phyloP scores from a whole-genome alignment of 2,797 vertebrate genomes.

The Cynodonichthys magdalenae region DNA sequence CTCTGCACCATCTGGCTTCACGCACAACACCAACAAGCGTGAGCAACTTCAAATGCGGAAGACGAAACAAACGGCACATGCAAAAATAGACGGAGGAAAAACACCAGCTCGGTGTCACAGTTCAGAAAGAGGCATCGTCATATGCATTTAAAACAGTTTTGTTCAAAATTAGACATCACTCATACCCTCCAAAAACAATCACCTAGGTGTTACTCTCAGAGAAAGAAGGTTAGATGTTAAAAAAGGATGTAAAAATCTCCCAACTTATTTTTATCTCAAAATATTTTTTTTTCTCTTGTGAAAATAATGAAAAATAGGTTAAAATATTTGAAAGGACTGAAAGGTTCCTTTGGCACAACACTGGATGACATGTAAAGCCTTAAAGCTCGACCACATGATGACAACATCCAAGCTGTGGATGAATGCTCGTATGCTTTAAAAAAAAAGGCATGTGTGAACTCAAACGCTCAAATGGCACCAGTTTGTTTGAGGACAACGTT shows the following conservation, averaged over 20 bases:
- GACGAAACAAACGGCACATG: constrained; percentile 41
- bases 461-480: constrained; percentile 10
- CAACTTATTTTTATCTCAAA: constrained; percentile 32
- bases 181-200: neutral
- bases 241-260: constrained; percentile 12
- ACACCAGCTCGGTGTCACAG: neutral
- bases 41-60: constrained; percentile 17
- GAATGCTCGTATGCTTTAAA: constrained; percentile 21
- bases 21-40: constrained; percentile 10
- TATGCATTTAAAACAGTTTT: constrained; percentile 28
- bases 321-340: constrained; percentile 22
- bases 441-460: constrained; percentile 17
- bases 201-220: constrained; percentile 29
- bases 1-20: constrained; percentile 34
- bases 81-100: constrained; percentile 42
- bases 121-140: constrained; percentile 22
- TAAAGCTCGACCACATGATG: constrained; percentile 20
- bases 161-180: constrained; percentile 44
- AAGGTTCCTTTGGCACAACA: constrained; percentile 14
- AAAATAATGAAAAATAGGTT: constrained; percentile 19
- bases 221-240: constrained; percentile 10
- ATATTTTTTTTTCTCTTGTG: constrained; percentile 1
- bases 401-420: constrained; percentile 21
- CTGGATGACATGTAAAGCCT: constrained; percentile 27
- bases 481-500: constrained; percentile 9